Base-by-base conservation (phyloP, 1,140 invertebrate species). In the Drosophila melanogaster region DNA sequence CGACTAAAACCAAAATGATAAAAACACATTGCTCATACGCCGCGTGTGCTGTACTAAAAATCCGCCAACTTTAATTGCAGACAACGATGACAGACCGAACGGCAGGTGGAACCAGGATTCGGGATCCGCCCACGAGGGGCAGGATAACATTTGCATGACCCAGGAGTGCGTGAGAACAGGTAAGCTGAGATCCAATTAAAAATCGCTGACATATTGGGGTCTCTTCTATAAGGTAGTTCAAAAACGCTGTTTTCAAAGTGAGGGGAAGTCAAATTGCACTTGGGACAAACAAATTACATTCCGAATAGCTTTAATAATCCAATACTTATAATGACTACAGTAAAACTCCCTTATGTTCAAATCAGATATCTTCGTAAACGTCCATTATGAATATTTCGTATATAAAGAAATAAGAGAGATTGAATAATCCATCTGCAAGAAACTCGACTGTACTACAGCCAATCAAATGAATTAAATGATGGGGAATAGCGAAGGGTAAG, bases 91-190 rank as follows among this genome's bases (percentile, higher is more conserved):
- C 37, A 79, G 53, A 50, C 47, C 40, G 22, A 65, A 51, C 1
- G 22, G 57, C 54, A 65, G 70, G 57, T 60, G 55, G 57, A 54
- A 40, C 41, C 46, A 41, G 62, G 47, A 40, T 4, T 57, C 47
- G 15, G 56, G 38, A 26, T 8, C 6, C 26, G 40, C n/a, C 43
- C 61, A 41, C 30, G 49, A 41, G 43, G 49, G 43, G 4, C 61
- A 38, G 61, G 70, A 89, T 70, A 92, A 93, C 62, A 93, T 95
- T 56, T 96, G 95, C 91, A 92, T 96, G 62, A 95, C 95, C 37
- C 94, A 95, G 91, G 95, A 95, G 93, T 96, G 95, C 91, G 95
- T 96, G 33, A 93, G 94, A 90, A 96, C 95, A 92, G 94, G 94
- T 95, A 92, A 93, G 92, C 66, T 50, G 62, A 49, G 50, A 57